Evolutionary conservation across 2,113 vertebrate genomes (phyloP).

Genomic region (Burhinus oedicnemus): DNA sequence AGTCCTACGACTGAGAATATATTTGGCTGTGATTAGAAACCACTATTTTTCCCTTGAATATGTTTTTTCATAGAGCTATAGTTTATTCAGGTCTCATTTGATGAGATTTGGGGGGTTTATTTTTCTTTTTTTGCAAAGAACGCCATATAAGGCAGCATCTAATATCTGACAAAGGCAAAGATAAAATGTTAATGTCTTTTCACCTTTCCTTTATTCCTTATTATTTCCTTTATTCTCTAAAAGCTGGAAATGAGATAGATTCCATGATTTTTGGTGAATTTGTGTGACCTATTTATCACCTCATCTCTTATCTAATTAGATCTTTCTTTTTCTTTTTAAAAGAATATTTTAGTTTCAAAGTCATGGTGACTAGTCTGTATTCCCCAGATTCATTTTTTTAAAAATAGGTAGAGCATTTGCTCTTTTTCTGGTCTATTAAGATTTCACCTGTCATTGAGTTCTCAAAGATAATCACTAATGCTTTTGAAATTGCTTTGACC

Average conservation of each 20-base stretch:
- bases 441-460: neutral
- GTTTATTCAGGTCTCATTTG: neutral
- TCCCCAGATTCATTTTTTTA: neutral
- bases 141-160: rapidly evolving
- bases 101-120: neutral
- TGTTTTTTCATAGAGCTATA: neutral
- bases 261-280: neutral
- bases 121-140: neutral
- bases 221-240: neutral
- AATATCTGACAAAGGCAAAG: neutral
- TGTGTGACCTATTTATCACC: neutral
- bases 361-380: neutral
- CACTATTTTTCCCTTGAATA: neutral
- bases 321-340: neutral
- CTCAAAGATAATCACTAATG: neutral
- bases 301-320: neutral
- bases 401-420: neutral
- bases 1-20: neutral
- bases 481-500: neutral
- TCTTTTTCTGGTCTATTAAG: neutral
- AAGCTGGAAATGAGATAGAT: neutral
- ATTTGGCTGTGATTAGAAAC: neutral
- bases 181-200: neutral
- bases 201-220: neutral
- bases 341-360: neutral